Evolutionary conservation across 2,797 vertebrate genomes (phyloP).

Genomic region (Octomys mimax): DNA sequence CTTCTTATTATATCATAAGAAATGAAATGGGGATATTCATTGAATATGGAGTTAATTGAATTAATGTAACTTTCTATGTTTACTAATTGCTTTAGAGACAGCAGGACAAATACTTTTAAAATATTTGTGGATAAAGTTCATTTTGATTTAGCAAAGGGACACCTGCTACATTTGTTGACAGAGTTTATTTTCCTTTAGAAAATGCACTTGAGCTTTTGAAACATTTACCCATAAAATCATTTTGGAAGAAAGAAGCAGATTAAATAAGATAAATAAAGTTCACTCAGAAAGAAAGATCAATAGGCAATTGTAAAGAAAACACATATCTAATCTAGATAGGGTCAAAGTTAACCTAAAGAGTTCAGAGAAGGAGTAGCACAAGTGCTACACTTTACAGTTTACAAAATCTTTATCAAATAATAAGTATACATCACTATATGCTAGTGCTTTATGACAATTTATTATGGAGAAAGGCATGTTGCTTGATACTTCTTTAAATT

Average conservation of each 20-base stretch:
- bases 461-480: neutral
- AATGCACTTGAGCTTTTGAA: conserved; percentile 16
- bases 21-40: neutral
- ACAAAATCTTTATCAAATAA: neutral
- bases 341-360: neutral
- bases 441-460: neutral
- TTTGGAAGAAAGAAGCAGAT: conserved; percentile 32
- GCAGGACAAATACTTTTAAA: conserved; percentile 49
- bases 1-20: neutral
- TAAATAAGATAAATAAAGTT: conserved; percentile 57
- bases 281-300: conserved; percentile 51
- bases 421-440: neutral
- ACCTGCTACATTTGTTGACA: conserved; percentile 3
- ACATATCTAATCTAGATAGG: neutral
- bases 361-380: neutral
- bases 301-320: conserved; percentile 53
- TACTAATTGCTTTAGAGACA: conserved; percentile 60
- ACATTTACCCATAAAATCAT: conserved; percentile 48
- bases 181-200: conserved; percentile 20
- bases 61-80: conserved; percentile 50
- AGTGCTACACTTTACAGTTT: conserved; percentile 4
- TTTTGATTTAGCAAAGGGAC: conserved; percentile 21
- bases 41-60: conserved; percentile 43
- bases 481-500: neutral
- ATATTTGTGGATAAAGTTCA: conserved; percentile 30